Evolutionary conservation across 2,797 vertebrate species (phyloP).

Genomic region (Argyrosomus regius): DNA sequence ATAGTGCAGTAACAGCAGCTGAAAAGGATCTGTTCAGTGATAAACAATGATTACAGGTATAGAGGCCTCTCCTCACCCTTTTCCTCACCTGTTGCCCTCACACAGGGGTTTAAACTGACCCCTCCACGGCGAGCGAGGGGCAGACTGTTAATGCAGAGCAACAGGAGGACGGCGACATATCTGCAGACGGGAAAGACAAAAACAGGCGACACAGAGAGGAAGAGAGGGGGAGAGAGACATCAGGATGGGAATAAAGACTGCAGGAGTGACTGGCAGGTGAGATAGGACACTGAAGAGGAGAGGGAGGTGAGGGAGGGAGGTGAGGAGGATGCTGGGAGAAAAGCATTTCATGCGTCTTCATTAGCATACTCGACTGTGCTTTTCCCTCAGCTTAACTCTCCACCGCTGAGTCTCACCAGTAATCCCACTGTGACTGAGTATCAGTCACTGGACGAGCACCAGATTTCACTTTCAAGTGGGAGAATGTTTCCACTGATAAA

Average conservation of each 20-base stretch:
- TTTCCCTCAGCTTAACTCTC: constrained; percentile 15
- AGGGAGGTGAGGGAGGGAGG: neutral
- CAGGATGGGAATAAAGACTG: neutral
- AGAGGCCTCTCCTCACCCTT: neutral
- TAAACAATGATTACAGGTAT: too few relatives aligned
- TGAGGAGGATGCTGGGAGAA: neutral
- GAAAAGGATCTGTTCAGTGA: too few relatives aligned
- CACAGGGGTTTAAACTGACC: neutral
- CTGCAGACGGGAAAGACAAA: neutral
- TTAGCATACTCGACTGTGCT: constrained; percentile 29
- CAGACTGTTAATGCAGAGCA: neutral
- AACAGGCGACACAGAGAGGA: neutral
- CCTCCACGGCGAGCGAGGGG: neutral
- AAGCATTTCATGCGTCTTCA: constrained; percentile 32
- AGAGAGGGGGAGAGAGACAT: neutral
- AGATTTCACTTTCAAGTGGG: constrained; percentile 44
- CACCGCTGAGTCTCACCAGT: constrained; percentile 15
- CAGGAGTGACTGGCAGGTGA: constrained; percentile 22
- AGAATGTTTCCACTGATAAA: constrained; percentile 59
- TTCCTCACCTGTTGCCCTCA: neutral
- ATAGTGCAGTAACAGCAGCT: too few relatives aligned
- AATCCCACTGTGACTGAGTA: constrained; percentile 42
- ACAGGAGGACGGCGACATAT: neutral
- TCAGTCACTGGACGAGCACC: constrained; percentile 20
- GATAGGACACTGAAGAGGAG: neutral